Conservation (phyloP, 2,888 invertebrate genomes). For the Dolomedes plantarius region DNA sequence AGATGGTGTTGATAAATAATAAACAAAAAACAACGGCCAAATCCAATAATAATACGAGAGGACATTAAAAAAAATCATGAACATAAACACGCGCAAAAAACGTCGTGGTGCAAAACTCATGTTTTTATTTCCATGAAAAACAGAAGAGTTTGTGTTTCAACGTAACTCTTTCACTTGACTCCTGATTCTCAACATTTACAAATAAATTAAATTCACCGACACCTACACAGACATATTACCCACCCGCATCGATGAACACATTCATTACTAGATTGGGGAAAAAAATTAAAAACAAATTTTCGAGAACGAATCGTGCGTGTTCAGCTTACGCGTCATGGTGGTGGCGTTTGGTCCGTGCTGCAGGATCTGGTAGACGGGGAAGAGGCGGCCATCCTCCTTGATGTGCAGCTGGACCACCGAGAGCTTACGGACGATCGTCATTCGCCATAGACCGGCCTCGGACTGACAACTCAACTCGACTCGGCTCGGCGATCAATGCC, state of each 20-base stretch:
- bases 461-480: conserved; percentile 26
- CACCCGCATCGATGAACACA: background rate
- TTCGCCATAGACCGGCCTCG: conserved; percentile 66
- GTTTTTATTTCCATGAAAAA: no score
- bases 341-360: conserved; percentile 41
- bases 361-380: conserved; percentile 70
- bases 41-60: no score
- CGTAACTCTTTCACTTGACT: no score
- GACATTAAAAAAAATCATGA: no score
- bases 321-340: conserved; percentile 60
- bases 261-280: background rate
- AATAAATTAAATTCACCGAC: no score
- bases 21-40: no score
- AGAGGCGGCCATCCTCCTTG: conserved; percentile 67
- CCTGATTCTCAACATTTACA: no score
- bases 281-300: background rate
- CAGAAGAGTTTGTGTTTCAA: no score
- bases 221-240: background rate
- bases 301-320: background rate
- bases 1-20: no score
- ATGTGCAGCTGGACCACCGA: conserved; percentile 70
- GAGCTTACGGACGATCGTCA: conserved; percentile 69
- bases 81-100: no score
- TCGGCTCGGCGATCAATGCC: conserved; percentile 42
- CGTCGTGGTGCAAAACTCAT: no score